Conservation (phyloP, 2,888 invertebrate genomes). For the Caenorhabditis sp. region DNA sequence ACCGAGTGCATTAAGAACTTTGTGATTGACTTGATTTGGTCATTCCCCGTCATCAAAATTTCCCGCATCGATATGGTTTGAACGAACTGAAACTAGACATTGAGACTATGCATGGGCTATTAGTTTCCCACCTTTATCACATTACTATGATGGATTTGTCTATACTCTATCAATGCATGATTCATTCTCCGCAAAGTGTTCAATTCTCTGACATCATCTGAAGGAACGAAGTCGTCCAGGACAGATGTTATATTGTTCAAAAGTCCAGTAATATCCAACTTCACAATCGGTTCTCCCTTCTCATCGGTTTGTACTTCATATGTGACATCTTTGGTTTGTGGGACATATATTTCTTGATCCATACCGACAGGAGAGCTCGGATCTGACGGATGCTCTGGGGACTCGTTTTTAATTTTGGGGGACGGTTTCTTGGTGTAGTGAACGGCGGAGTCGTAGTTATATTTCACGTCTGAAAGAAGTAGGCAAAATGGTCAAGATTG, state of each 20-base stretch:
- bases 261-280: constrained; percentile 58
- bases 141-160: constrained; percentile 48
- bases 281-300: constrained; percentile 57
- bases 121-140: constrained; percentile 42
- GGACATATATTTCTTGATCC: background rate
- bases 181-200: constrained; percentile 52
- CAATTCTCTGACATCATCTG: constrained; percentile 12
- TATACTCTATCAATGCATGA: constrained; percentile 47
- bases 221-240: constrained; percentile 39
- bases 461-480: constrained; percentile 49
- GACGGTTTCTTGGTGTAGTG: constrained; percentile 45
- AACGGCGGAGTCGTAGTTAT: constrained; percentile 56
- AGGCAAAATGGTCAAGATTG: too few relatives aligned
- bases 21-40: constrained; percentile 63
- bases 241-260: constrained; percentile 50
- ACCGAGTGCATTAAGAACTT: constrained; percentile 65
- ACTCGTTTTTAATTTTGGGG: constrained; percentile 10
- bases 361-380: constrained; percentile 25
- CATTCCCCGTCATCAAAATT: constrained; percentile 48
- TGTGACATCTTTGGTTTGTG: constrained; percentile 42
- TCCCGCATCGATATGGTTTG: constrained; percentile 49
- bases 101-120: background rate
- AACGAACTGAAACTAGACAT: constrained; percentile 39
- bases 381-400: constrained; percentile 33
- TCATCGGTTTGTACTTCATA: constrained; percentile 58